Base-by-base conservation (phyloP, 1,140 invertebrate genomes). In the Drosophila prosaltans region DNA sequence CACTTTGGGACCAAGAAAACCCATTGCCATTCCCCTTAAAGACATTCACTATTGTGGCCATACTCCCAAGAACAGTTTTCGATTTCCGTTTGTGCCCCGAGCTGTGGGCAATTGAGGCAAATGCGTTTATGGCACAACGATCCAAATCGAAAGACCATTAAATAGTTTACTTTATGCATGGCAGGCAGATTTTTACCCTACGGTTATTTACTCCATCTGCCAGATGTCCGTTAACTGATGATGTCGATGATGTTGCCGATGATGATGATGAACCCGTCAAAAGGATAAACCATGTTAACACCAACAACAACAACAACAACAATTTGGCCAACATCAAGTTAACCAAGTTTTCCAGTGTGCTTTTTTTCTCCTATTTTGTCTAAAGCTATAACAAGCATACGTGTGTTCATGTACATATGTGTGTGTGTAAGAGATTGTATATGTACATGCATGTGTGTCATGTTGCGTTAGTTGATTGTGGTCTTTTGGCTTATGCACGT, bases 101-200 rank as follows among this genome's bases (percentile, higher is more conserved):
- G 30, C 65, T 51, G 51, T 64, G 32, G 65, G 57, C 65, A 61
- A 61, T 72, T 66, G 26, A 69, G 58, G 68, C 41, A 78, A 78
- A 78, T 66, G 74, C 74, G 74, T 78, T 78, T 78, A 78, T 78
- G 74, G 75, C 74, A 72, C 74, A 63, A 72, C 58, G 74, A 77
- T 80, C 75, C 54, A 84, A 80, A 80, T 85, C 71, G 67, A 88
- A 89, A 89, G 85, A 69, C 84, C 84, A 88, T 88, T 88, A 88
- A 89, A 88, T 88, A 89, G 84, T 88, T 88, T 78, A 89, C 78
- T 89, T 88, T 88, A 88, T 88, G 84, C 85, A 78, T 89, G 78
- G 81, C 83, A 83, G 73, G 80, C 83, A 80, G 80, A 89, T 88
- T 83, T 74, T 39, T 67, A 59, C 83, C 84, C 80, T 74, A 73